phyloP scores from a whole-genome alignment of 2,888 invertebrate genomes.

The Pristionchus fissidentatus region DNA sequence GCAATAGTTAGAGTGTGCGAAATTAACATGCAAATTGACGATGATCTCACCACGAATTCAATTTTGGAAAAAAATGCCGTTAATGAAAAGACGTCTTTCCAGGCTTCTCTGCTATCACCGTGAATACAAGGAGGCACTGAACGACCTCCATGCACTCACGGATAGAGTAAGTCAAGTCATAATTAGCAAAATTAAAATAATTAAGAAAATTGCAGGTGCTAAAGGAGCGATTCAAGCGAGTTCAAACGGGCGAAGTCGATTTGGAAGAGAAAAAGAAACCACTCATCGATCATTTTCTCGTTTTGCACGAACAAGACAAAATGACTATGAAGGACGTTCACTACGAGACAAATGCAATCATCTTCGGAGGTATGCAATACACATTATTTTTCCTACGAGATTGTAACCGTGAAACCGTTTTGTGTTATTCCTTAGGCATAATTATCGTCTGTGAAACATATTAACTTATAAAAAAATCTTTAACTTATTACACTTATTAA shows the following conservation, averaged over 20 bases:
- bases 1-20: too few species aligned
- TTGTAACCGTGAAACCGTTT: background rate
- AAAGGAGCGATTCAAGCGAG: background rate
- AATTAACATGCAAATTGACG: too few species aligned
- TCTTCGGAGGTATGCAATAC: conserved; percentile 74
- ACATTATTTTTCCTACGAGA: background rate
- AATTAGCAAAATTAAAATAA: background rate
- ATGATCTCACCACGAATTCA: too few species aligned
- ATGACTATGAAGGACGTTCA: conserved; percentile 76
- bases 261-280: conserved; percentile 63
- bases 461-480: background rate
- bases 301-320: conserved; percentile 69
- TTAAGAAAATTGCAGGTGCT: background rate
- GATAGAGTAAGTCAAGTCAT: conserved; percentile 70
- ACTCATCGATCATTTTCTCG: conserved; percentile 77
- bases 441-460: background rate
- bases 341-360: conserved; percentile 78
- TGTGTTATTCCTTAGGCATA: background rate
- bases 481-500: background rate
- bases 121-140: conserved; percentile 2
- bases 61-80: too few species aligned
- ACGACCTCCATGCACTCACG: conserved; percentile 41
- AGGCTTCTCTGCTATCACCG: conserved; percentile 24
- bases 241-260: conserved; percentile 20
- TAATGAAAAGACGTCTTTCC: too few species aligned